phyloP scores from a whole-genome alignment of 2,888 invertebrate genomes.

The Bhutanitis thaidina region DNA sequence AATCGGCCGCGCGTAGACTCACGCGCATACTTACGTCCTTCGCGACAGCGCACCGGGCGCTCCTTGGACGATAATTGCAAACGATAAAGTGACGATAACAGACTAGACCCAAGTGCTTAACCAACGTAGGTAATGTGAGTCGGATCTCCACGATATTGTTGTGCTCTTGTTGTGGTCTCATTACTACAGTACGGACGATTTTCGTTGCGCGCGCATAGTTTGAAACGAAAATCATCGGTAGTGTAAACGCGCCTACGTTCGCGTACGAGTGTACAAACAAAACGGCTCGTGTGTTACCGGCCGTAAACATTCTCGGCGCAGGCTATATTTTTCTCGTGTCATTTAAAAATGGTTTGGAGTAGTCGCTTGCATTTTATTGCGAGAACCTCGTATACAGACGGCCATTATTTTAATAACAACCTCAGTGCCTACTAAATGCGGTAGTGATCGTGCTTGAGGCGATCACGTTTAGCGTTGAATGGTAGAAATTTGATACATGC shows the following conservation, averaged over 20 bases:
- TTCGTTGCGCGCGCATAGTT: neutral
- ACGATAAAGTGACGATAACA: constrained; percentile 28
- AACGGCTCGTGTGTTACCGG: constrained; percentile 7
- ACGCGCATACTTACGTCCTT: constrained; percentile 37
- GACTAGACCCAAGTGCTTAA: constrained; percentile 37
- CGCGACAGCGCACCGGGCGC: constrained; percentile 23
- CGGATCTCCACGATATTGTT: constrained; percentile 35
- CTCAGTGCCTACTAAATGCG: constrained; percentile 38
- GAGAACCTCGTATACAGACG: constrained; percentile 34
- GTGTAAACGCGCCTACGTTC: constrained; percentile 7
- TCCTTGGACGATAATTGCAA: constrained; percentile 20
- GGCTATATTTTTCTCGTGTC: constrained; percentile 19
- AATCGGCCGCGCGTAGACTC: constrained; percentile 67
- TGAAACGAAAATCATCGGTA: constrained; percentile 13
- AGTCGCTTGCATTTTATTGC: constrained; percentile 19
- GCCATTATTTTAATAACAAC: constrained; percentile 50
- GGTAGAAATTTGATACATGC: constrained; percentile 61
- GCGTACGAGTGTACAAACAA: constrained; percentile 10
- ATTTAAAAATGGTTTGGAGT: constrained; percentile 15
- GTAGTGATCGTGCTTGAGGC: constrained; percentile 44
- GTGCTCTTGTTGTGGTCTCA: constrained; percentile 27
- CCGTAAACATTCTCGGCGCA: constrained; percentile 11
- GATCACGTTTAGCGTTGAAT: constrained; percentile 46
- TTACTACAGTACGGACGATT: constrained; percentile 10
- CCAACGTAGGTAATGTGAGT: constrained; percentile 42